Percentiles rank a stretch among this genome's conserved stretches.
Evolutionary conservation across 2,113 vertebrate species (phyloP).

Genomic region (Pholis gunnellus): DNA sequence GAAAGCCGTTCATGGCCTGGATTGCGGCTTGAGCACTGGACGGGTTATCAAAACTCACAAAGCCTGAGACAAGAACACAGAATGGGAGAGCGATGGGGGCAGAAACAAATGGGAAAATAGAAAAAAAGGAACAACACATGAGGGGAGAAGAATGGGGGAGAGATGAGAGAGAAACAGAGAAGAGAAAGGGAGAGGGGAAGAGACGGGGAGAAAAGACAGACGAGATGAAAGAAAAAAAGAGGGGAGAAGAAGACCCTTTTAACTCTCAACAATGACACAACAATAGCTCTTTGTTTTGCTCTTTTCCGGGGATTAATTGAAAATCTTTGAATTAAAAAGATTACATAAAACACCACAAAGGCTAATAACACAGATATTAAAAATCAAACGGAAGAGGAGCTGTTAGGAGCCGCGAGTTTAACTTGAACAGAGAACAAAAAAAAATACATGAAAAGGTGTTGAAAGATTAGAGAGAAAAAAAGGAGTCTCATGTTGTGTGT

Average conservation of each 20-base stretch:
- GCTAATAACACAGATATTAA: constrained; percentile 74
- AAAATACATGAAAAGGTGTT: constrained; percentile 61
- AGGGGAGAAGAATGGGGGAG: constrained; percentile 39
- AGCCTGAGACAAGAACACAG: constrained; percentile 85
- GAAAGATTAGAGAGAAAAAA: constrained; percentile 58
- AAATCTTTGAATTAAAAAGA: constrained; percentile 78
- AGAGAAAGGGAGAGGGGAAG: constrained; percentile 39
- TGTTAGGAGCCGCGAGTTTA: constrained; percentile 60
- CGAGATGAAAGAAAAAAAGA: constrained; percentile 53
- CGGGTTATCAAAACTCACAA: constrained; percentile 99
- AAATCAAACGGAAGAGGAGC: constrained; percentile 53
- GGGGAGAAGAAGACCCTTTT: constrained; percentile 60
- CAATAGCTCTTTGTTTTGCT: constrained; percentile 78
- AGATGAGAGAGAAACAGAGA: constrained; percentile 40
- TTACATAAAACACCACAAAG: constrained; percentile 74
- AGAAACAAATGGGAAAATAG: constrained; percentile 32
- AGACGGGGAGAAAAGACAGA: constrained; percentile 39
- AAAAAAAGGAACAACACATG: constrained; percentile 34
- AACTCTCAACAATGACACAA: constrained; percentile 75
- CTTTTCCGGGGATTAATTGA: constrained; percentile 78
- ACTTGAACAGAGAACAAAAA: constrained; percentile 55
- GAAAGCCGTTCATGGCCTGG: constrained; percentile 99
- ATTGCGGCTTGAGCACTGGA: constrained; percentile 98
- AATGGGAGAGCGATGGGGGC: constrained; percentile 33
- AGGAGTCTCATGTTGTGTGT: constrained; percentile 19